Base-by-base conservation (phyloP, 2,888 invertebrate species). In the Protophormia terraenovae region DNA sequence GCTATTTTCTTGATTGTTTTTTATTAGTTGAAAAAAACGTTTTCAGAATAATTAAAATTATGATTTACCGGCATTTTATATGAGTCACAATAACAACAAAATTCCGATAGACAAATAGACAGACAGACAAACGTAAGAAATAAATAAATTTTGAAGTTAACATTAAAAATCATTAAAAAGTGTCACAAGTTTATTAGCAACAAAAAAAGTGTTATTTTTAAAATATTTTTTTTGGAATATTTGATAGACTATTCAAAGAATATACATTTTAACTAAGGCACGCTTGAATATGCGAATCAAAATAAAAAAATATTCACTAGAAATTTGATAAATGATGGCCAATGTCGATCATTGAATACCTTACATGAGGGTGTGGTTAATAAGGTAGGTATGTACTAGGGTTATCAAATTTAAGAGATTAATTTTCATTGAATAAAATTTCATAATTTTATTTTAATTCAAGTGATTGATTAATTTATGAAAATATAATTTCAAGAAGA, bases 21-120 rank as follows among this genome's bases (percentile, higher is more conserved):
- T 82, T 69, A 75, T 69, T 62, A 71, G 14, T 32, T 41, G 2
- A 50, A 45, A 50, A 75, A 85, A 82, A 82, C 85, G 82, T 82
- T 82, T 69, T 27, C 27, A 22, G 85, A 82, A 85, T 85, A 85
- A 75, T 82, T 75, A 85, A 82, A 78, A 69, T 78, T 64, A 78
- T 58, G 24, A 79, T 78, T 64, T 64, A 35, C 62, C 55, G 69
- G 50, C 53, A 22, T 62, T 76, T 75, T 16, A 60, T 32, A 67
- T 72, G 50, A 71, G 16, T 84, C 60, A 60, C 76, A 84, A 60
- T 4, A 72, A 66, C 62, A 76, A 76, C 27, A 29, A 71, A 24
- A 32, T 14, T 2, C 27, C 45, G 45, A 22, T 41, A 35, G 8
- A 55, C 41, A 14, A 5, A 16, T 24, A 12, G 3, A 45, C 14